Conservation (phyloP, 2,797 vertebrate genomes). For the Cossypha niveicapilla region DNA sequence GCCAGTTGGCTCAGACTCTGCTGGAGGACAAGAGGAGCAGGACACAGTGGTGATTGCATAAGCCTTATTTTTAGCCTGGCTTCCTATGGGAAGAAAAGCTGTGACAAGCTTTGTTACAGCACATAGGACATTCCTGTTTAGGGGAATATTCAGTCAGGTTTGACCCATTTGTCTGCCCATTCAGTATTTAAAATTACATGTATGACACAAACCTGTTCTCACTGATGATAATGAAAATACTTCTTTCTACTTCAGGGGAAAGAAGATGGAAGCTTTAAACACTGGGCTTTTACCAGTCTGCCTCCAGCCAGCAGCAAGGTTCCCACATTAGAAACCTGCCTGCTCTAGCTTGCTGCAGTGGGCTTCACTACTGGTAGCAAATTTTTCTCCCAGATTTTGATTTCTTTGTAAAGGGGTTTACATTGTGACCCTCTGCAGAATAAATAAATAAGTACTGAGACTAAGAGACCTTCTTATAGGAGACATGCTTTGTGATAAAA, state of each 20-base stretch:
- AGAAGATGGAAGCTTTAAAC: background rate
- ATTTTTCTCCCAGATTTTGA: background rate
- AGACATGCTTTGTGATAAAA: background rate
- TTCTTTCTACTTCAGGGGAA: background rate
- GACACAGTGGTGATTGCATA: constrained; percentile 22
- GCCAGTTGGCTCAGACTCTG: background rate
- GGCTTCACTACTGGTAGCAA: background rate
- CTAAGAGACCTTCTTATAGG: background rate
- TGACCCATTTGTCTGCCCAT: background rate
- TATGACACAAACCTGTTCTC: background rate
- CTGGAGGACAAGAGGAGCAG: constrained; percentile 53
- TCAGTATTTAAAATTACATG: background rate
- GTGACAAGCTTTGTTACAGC: background rate
- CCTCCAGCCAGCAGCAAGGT: background rate
- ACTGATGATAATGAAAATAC: background rate
- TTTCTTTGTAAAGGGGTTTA: background rate
- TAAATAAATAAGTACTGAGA: background rate
- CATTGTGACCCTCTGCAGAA: background rate
- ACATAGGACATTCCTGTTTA: background rate
- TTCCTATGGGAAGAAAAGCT: constrained; percentile 21
- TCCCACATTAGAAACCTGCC: background rate
- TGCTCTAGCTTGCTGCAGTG: background rate
- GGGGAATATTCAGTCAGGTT: background rate
- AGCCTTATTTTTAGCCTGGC: constrained; percentile 60
- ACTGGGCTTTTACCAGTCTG: background rate